A percentile compares a stretch with the other conserved stretches of the same genome.
phyloP scores from a whole-genome alignment of 1,140 invertebrate species.

The Drosophila nasuta region DNA sequence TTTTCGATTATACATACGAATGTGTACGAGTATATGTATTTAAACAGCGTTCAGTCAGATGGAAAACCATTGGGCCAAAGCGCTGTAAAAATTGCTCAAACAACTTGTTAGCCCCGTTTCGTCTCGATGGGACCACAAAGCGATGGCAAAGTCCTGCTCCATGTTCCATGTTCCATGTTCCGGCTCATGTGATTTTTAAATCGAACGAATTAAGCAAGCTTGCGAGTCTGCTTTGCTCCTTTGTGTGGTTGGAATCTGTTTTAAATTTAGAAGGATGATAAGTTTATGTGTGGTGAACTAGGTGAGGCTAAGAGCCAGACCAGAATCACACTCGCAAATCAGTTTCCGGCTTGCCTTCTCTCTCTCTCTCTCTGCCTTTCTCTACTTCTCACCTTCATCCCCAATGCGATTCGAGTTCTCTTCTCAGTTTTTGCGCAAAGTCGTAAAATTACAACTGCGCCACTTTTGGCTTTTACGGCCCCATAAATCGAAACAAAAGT shows the following conservation, averaged over 20 bases:
- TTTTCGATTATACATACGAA: slow-evolving; percentile 31
- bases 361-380: background rate
- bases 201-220: slow-evolving; percentile 38
- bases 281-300: slow-evolving; percentile 1
- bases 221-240: slow-evolving; percentile 3
- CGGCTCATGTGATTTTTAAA: slow-evolving; percentile 16
- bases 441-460: slow-evolving; percentile 68
- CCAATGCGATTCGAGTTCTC: background rate
- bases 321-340: slow-evolving; percentile 35
- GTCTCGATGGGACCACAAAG: background rate
- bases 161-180: background rate
- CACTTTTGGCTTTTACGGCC: slow-evolving; percentile 66
- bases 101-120: slow-evolving; percentile 48
- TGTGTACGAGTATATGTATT: background rate
- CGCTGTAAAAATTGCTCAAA: slow-evolving; percentile 50
- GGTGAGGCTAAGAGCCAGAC: slow-evolving; percentile 8
- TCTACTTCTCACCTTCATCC: background rate
- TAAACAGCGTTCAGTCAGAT: slow-evolving; percentile 33
- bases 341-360: slow-evolving; percentile 1
- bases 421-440: slow-evolving; percentile 41
- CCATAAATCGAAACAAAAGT: slow-evolving; percentile 72
- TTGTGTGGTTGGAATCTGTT: slow-evolving; percentile 29
- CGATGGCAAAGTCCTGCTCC: background rate
- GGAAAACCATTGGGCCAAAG: slow-evolving; percentile 46
- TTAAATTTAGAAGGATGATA: slow-evolving; percentile 35